Evolutionary conservation across 2,113 vertebrate genomes (phyloP).

Genomic region (human): DNA sequence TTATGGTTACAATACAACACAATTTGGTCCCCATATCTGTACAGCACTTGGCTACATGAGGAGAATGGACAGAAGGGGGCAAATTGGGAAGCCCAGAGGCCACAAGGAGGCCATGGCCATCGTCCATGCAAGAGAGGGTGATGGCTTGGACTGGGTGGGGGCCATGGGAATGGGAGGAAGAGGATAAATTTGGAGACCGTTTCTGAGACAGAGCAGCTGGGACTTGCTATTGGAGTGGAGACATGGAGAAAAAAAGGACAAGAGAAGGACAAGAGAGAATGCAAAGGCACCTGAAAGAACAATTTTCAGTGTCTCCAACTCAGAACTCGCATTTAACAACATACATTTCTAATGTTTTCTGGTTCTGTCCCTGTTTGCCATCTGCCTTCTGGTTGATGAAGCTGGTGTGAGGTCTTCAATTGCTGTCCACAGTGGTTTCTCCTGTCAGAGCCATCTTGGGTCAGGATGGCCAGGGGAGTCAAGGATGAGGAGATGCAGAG

Average conservation of each 20-base stretch:
- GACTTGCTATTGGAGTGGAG: not conserved
- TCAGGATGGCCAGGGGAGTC: too few relatives aligned
- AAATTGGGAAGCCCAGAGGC: not conserved
- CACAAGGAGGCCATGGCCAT: fast-evolving
- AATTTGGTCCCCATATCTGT: not conserved
- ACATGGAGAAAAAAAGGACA: too few relatives aligned
- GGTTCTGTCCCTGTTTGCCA: not conserved
- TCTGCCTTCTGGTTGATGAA: not conserved
- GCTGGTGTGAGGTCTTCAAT: not conserved
- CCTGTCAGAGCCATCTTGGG: not conserved
- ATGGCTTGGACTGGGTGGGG: too few relatives aligned
- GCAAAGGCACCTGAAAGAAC: not conserved
- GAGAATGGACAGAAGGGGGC: too few relatives aligned
- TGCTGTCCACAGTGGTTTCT: not conserved
- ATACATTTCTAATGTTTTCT: not conserved
- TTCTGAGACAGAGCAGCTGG: not conserved
- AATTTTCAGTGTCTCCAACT: fast-evolving
- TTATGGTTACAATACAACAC: not conserved
- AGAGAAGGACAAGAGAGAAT: too few relatives aligned
- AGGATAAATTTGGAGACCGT: not conserved
- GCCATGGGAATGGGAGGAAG: fast-evolving
- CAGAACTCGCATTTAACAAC: not conserved
- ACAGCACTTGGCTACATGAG: not conserved
- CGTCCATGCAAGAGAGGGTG: not conserved
- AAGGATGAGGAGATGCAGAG: not conserved